Conservation (phyloP, 2,888 invertebrate genomes). For the Hirtodrosophila trivittata region DNA sequence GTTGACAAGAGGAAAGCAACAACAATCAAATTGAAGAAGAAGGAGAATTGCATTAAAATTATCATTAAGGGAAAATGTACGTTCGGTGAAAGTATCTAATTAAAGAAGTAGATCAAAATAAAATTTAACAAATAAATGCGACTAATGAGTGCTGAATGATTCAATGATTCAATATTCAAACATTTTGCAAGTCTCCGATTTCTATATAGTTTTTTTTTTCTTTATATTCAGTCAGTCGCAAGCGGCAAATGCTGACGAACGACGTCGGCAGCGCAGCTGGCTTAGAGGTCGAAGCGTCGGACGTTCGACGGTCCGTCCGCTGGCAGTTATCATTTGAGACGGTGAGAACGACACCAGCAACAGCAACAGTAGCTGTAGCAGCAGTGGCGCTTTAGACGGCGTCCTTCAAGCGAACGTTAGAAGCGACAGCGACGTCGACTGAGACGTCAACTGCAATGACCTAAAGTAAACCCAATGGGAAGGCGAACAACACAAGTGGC, state of each 20-base stretch:
- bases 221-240: slow-evolving; percentile 18
- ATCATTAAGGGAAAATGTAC: slow-evolving; percentile 51
- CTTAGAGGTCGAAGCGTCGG: slow-evolving; percentile 65
- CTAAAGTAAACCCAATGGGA: slow-evolving; percentile 75
- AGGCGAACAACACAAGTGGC: slow-evolving; percentile 48
- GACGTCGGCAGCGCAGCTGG: slow-evolving; percentile 45
- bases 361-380: slow-evolving; percentile 18
- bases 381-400: slow-evolving; percentile 54
- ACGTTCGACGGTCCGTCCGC: slow-evolving; percentile 39
- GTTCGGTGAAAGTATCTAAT: slow-evolving; percentile 50
- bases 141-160: slow-evolving; percentile 30
- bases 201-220: slow-evolving; percentile 12
- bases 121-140: slow-evolving; percentile 18
- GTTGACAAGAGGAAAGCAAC: slow-evolving; percentile 63
- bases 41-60: slow-evolving; percentile 35
- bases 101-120: slow-evolving; percentile 16
- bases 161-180: slow-evolving; percentile 30
- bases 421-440: slow-evolving; percentile 50
- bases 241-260: slow-evolving; percentile 62
- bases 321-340: slow-evolving; percentile 27
- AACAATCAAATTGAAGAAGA: slow-evolving; percentile 30
- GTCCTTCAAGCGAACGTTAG: slow-evolving; percentile 77
- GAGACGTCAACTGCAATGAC: slow-evolving; percentile 71
- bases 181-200: slow-evolving; percentile 15
- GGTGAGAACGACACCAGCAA: slow-evolving; percentile 31